These are phyloP conservation scores for Bubo scandiacus DNA, from an alignment of 2,113 vertebrate genomes.

Conservation along the genomic window DNA sequence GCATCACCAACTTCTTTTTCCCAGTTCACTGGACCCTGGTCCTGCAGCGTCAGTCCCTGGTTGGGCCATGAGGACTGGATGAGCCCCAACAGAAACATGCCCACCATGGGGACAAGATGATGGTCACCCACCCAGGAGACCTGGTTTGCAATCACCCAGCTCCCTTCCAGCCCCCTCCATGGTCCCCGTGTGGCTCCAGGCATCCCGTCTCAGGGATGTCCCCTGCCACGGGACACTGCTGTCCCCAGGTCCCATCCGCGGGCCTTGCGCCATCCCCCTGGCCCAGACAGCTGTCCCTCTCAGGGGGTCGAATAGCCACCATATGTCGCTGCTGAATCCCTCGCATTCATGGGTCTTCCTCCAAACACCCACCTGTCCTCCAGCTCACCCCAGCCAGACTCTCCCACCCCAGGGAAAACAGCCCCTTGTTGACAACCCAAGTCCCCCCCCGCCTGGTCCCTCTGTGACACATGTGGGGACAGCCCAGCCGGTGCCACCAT, in stretches of 20 bases:
- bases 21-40: background rate
- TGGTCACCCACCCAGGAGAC: background rate
- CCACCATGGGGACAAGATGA: background rate
- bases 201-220: background rate
- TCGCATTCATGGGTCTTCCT: conserved; percentile 28
- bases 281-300: conserved; percentile 46
- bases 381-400: background rate
- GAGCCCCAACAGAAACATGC: background rate
- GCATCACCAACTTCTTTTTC: background rate
- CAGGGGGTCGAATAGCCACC: background rate
- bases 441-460: accelerated
- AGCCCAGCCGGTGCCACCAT: accelerated
- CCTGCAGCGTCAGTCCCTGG: background rate
- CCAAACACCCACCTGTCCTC: conserved; percentile 45
- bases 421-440: background rate
- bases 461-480: background rate
- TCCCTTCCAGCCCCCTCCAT: background rate
- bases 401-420: background rate
- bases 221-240: background rate
- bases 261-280: background rate
- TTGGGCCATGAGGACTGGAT: background rate
- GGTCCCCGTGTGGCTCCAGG: background rate
- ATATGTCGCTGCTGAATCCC: conserved; percentile 24
- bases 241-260: background rate
- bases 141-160: background rate